Base-by-base conservation (phyloP, 2,888 invertebrate genomes). In the Teinopalpus imperialis region DNA sequence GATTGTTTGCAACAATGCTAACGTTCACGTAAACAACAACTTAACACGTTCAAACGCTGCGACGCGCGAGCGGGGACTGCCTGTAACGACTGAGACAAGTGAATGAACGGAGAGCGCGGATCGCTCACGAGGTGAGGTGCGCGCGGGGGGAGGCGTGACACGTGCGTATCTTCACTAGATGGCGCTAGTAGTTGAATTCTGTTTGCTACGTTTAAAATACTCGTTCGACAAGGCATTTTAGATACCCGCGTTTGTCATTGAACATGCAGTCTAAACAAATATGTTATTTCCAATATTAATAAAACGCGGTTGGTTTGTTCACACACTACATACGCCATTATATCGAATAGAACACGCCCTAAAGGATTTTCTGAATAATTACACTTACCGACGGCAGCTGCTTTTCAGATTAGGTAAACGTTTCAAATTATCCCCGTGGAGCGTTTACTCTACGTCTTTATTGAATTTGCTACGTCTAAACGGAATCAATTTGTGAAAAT, bases 401-500 rank as follows among this genome's bases (percentile, higher is more conserved):
- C 63, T 69, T 69, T 66, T 68, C n/a, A 78, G 76, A 79, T 80
- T 78, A 75, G 78, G 74, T 70, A 80, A 82, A 73, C 78, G 76
- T 76, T 82, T 71, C 69, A 70, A 79, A 81, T 81, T 74, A 76
- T 77, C 78, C 66, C 65, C 65, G 67, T 69, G 74, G 74, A 82
- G 80, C 71, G 76, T 81, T 82, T 81, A 72, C 79, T 73, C 63
- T 66, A 59, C 66, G 71, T 32, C 74, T 74, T 61, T 63, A 64
- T 72, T 70, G 69, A 66, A 66, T 74, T 69, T 62, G 59, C 59
- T 58, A 62, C 64, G 71, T 67, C 75, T 66, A 76, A 77, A 75
- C 76, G 76, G 74, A 83, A 81, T 85, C 78, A 81, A 86, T 85
- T 83, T 82, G 68, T 63, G 57, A 61, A 72, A 80, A 77, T 77